Evolutionary conservation across 2,888 invertebrate species (phyloP), one percentile per base, ranked within the genome.

Genomic region (Flexamia atlantica): DNA sequence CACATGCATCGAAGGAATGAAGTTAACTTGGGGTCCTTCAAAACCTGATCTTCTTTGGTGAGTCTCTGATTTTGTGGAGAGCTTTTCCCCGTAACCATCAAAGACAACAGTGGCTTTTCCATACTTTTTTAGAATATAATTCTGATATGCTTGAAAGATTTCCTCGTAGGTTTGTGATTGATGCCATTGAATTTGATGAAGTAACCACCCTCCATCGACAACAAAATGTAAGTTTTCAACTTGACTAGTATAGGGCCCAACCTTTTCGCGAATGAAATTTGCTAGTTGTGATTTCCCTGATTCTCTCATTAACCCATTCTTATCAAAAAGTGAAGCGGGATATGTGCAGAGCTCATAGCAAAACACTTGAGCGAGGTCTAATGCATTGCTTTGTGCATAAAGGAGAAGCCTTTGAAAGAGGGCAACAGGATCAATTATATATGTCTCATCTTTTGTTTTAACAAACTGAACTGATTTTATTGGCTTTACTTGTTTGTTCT

Each of bases 21-120:
- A 57, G 23, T 57, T 57, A 23, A 20, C 57, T 57, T 57, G 57
- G 2, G 57, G 57, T 23, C 57, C 57, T 57, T 57, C 20, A 57
- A 57, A 57, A 20, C 57, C 57, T 23, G 3, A 20, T 57, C 25
- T 3, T 12, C 12, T 57, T 57, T 23, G 57, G 3, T 57, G 57
- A 23, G 57, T 23, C 57, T 57, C 57, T 57, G 57, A 20, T 57
- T 53, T 57, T 5, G 57, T 23, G 12, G 57, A 57, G 9, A 57
- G 23, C 3, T 57, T 14, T 3, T 57, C 23, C 7, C 5, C 23
- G 23, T 57, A 57, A 57, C 57, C 57, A 25, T 57, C 57, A 23
- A 25, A 57, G 7, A 57, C 57, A 57, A 57, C 23, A 23, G 57
- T 57, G 10, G 23, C 57, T 23, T 57, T 57, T 12, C 57, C 57